Evolutionary conservation across 2,888 invertebrate species (phyloP).

Genomic region (Eupithecia abbreviata): DNA sequence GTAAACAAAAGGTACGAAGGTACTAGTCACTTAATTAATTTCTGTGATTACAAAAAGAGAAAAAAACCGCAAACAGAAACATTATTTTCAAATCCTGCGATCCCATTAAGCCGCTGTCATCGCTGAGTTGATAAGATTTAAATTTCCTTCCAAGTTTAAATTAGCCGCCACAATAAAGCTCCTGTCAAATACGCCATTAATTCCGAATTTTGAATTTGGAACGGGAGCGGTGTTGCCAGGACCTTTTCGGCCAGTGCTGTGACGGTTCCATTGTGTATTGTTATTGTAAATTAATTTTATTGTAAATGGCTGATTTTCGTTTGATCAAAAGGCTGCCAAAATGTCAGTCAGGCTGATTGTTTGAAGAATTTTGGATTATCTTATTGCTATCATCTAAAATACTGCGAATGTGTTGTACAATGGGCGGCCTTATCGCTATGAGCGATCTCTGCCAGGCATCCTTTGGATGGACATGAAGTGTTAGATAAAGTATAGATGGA

Average conservation of each 20-base stretch:
- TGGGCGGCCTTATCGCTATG: too few relatives aligned
- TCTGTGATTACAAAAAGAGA: conserved; percentile 53
- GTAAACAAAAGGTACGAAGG: not conserved
- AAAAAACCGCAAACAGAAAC: conserved; percentile 56
- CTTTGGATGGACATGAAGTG: too few relatives aligned
- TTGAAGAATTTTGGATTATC: not conserved
- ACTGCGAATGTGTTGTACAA: too few relatives aligned
- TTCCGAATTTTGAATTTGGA: conserved; percentile 78
- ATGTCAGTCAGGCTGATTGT: not conserved
- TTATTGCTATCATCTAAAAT: not conserved
- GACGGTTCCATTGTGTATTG: conserved; percentile 16
- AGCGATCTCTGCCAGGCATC: too few relatives aligned
- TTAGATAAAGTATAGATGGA: too few relatives aligned
- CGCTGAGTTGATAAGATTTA: conserved; percentile 81
- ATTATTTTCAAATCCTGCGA: conserved; percentile 74
- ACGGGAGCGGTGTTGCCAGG: conserved; percentile 69
- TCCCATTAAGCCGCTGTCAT: conserved; percentile 83
- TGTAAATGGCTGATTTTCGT: not conserved
- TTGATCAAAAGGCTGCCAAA: conserved; percentile 12
- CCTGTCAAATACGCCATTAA: conserved; percentile 84
- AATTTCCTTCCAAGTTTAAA: conserved; percentile 47
- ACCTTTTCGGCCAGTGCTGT: conserved; percentile 41
- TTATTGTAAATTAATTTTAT: conserved; percentile 16
- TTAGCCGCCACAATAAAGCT: conserved; percentile 81
- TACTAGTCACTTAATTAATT: conserved; percentile 50